A percentile compares a stretch with the other conserved stretches of the same genome.
These are phyloP conservation scores for Cichladusa arquata DNA, from an alignment of 2,113 vertebrate species.

Conservation along the genomic window DNA sequence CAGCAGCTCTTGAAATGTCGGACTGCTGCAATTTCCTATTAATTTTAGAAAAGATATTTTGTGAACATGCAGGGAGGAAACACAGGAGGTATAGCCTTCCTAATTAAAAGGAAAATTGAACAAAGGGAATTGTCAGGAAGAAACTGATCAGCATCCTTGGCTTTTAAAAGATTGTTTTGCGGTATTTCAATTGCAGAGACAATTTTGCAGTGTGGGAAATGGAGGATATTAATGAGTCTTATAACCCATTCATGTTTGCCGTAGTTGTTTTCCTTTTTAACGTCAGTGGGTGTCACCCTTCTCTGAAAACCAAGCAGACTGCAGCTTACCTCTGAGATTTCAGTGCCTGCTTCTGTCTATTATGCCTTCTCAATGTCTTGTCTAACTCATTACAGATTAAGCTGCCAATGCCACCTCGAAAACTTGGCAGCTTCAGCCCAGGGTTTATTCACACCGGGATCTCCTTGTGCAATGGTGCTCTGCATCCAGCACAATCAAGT, in stretches of 20 bases:
- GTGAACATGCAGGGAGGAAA: neutral
- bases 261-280: neutral
- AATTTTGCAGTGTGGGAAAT: neutral
- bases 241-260: neutral
- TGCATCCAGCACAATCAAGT: neutral
- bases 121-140: neutral
- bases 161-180: neutral
- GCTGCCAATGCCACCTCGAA: neutral
- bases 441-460: neutral
- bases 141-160: neutral
- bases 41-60: neutral
- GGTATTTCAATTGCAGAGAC: neutral
- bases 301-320: neutral
- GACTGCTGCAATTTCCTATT: neutral
- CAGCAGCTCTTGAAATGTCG: fast-evolving
- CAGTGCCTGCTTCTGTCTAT: neutral
- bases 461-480: fast-evolving
- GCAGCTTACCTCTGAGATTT: neutral
- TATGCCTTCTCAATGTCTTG: neutral
- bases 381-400: neutral
- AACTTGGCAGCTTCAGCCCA: neutral
- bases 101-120: neutral
- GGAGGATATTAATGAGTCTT: neutral
- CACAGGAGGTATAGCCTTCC: neutral
- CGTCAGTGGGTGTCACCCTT: neutral